Conservation (phyloP, 2,113 vertebrate genomes). For the Hippocampus abdominalis region DNA sequence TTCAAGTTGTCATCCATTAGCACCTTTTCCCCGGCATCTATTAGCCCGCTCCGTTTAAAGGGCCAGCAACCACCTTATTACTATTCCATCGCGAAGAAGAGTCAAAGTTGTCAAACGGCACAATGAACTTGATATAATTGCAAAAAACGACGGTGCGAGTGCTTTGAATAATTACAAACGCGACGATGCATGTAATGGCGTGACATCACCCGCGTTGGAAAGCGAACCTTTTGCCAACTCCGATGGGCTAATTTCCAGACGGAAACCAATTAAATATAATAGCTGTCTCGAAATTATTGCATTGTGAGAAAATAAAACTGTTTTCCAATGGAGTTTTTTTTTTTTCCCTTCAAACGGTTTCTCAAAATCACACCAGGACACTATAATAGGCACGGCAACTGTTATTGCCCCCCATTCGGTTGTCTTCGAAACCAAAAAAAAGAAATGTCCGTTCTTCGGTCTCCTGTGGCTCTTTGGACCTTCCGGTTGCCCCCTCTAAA, state of each 20-base stretch:
- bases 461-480: conserved; percentile 21
- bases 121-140: conserved; percentile 9
- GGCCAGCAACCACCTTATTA: conserved; percentile 38
- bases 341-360: conserved; percentile 5
- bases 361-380: conserved; percentile 18
- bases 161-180: conserved; percentile 21
- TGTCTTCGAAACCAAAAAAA: background rate
- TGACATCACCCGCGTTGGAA: conserved; percentile 4
- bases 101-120: conserved; percentile 25
- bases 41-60: conserved; percentile 68
- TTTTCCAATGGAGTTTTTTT: background rate
- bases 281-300: background rate
- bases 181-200: background rate
- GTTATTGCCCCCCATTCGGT: conserved; percentile 16
- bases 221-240: background rate
- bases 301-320: background rate
- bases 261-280: conserved; percentile 2
- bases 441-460: conserved; percentile 35
- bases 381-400: conserved; percentile 2
- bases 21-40: conserved; percentile 66
- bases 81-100: conserved; percentile 11
- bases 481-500: conserved; percentile 40
- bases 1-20: conserved; percentile 71
- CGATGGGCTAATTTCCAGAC: background rate
- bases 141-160: conserved; percentile 8